A percentile compares a stretch with the other conserved stretches of the same genome.
phyloP scores from a whole-genome alignment of 1,140 invertebrate species.

The Centruroides sculpturatus region DNA sequence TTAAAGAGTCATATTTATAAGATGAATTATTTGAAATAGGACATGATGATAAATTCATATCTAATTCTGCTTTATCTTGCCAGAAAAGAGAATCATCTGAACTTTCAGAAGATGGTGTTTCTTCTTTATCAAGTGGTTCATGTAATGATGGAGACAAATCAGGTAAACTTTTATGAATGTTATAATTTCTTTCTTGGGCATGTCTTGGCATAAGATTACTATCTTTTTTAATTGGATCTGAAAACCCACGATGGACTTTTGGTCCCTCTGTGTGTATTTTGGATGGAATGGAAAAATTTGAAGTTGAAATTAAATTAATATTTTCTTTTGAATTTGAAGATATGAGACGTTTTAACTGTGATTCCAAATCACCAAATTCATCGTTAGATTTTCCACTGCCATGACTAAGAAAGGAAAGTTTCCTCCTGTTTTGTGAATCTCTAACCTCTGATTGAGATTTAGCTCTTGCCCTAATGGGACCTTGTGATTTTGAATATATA shows the following conservation, averaged over 20 bases:
- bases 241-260: slow-evolving; percentile 9
- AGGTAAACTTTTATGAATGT: slow-evolving; percentile 63
- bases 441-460: slow-evolving; percentile 12
- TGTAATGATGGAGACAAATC: slow-evolving; percentile 45
- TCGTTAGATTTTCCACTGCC: slow-evolving; percentile 3
- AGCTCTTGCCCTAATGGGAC: slow-evolving; percentile 2
- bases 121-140: background rate
- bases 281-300: background rate
- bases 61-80: background rate
- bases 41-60: background rate
- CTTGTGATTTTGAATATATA: slow-evolving; percentile 1
- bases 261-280: background rate
- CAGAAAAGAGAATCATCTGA: background rate
- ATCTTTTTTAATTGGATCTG: slow-evolving; percentile 9
- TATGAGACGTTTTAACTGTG: slow-evolving; percentile 6
- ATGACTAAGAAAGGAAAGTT: slow-evolving; percentile 7
- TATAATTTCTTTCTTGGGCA: slow-evolving; percentile 1
- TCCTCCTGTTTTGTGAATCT: slow-evolving; percentile 1
- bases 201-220: background rate
- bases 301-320: background rate
- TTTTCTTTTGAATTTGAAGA: slow-evolving; percentile 10
- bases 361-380: slow-evolving; percentile 9
- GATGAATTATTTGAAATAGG: background rate
- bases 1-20: background rate
- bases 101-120: background rate